Evolutionary conservation across 2,113 vertebrate genomes (phyloP), one percentile per base, ranked within the genome.

Genomic region (Phoxinus phoxinus): DNA sequence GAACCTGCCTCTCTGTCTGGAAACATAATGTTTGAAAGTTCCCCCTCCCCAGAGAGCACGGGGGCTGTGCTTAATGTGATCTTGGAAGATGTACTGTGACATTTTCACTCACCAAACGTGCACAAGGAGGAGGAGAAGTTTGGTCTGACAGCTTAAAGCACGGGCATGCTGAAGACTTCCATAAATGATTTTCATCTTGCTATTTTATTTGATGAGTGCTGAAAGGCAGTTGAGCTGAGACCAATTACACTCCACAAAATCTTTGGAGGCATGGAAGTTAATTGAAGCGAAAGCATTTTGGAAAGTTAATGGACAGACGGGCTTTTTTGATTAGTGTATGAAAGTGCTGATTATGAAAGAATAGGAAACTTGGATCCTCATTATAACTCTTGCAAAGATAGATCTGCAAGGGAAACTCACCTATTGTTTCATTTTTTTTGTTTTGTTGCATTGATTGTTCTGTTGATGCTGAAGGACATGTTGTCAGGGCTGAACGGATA

Each of bases 181-280:
- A 37, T 81, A 74, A 76, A 65, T 67, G 32, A 76, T 51, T 53
- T 86, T 81, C 44, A 86, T 76, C 79, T 73, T 9, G 30, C 71
- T 82, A 53, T 75, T 65, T 83, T 75, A 63, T 75, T 90, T 92
- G 87, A 90, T 91, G 84, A 91, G 93, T 90, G 91, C 88, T 90
- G 89, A 93, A 91, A 83, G 91, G 88, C 88, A 94, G 93, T 91
- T 92, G 93, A 90, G 89, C 93, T 90, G 89, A 92, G 95, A 93
- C 90, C 92, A 94, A 94, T 94, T 95, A 93, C 85, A 90, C 90
- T 92, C 84, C 87, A 92, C 88, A 90, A 87, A 92, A 91, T 87
- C 91, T 91, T 90, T 73, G 0, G 90, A 93, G 92, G 89, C 89
- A 78, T 78, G 80, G 30, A 85, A 90, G 91, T 92, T 92, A 92